These are phyloP conservation scores for Eumerus sabulonum DNA, from an alignment of 2,888 invertebrate species.

Conservation along the genomic window DNA sequence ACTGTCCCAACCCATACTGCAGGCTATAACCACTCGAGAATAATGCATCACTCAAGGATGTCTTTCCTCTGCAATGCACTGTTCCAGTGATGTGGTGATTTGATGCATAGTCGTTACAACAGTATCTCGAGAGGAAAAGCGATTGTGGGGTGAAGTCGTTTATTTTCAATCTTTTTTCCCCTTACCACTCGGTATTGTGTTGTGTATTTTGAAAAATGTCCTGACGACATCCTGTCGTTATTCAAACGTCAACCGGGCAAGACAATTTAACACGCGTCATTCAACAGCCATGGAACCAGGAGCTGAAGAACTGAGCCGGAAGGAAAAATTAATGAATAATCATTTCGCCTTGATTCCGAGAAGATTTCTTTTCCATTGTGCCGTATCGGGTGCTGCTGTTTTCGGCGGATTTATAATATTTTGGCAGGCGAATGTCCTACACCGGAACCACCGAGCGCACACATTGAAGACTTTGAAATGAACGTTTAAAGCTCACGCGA, in stretches of 20 bases:
- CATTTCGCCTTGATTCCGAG: conserved; percentile 54
- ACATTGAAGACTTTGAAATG: conserved; percentile 34
- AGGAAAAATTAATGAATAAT: conserved; percentile 67
- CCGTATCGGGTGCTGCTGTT: conserved; percentile 16
- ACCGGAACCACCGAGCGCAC: not conserved
- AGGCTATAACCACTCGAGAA: conserved; percentile 53
- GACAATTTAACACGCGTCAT: conserved; percentile 65
- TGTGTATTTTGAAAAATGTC: no score
- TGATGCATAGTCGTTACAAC: not conserved
- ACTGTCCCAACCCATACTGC: conserved; percentile 12
- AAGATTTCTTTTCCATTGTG: conserved; percentile 6
- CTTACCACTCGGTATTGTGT: no score
- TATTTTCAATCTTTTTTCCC: conserved; percentile 6
- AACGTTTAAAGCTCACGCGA: conserved; percentile 54
- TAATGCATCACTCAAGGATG: conserved; percentile 65
- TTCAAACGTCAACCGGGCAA: conserved; percentile 64
- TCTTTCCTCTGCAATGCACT: conserved; percentile 31
- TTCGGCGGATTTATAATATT: conserved; percentile 41
- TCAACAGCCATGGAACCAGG: conserved; percentile 34
- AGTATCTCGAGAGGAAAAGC: not conserved
- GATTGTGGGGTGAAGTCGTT: conserved; percentile 23
- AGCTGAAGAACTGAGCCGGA: conserved; percentile 60
- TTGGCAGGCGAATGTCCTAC: conserved; percentile 43
- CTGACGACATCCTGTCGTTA: conserved; percentile 64
- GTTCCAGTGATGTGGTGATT: not conserved